phyloP scores from a whole-genome alignment of 2,888 invertebrate genomes.

The Stramonita haemastoma region DNA sequence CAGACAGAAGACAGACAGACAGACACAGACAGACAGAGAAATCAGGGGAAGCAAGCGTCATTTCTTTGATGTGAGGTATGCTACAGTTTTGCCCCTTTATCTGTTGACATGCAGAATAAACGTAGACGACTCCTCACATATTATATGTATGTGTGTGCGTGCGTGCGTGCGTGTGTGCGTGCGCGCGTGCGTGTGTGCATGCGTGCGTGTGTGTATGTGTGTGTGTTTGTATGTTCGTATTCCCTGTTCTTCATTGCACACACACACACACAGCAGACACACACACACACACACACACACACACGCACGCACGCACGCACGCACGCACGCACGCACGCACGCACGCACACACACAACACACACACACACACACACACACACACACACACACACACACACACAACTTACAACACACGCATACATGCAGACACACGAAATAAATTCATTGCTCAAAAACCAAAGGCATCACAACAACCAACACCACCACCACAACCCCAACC shows the following conservation, averaged over 20 bases:
- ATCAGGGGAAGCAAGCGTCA: too few species aligned
- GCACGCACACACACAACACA: conserved; percentile 10
- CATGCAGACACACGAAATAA: background rate
- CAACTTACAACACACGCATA: background rate
- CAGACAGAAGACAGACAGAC: too few species aligned
- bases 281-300: background rate
- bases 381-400: too few species aligned
- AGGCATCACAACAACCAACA: too few species aligned
- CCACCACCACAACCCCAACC: too few species aligned
- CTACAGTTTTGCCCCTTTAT: background rate
- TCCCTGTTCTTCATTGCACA: background rate
- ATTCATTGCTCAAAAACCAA: too few species aligned
- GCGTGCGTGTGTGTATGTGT: background rate
- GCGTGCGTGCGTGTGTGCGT: background rate
- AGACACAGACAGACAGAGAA: too few species aligned
- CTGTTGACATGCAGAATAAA: conserved; percentile 86
- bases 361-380: too few species aligned
- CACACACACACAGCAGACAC: background rate
- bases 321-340: background rate
- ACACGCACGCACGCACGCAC: background rate
- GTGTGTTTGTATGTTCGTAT: background rate
- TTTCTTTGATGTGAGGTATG: background rate
- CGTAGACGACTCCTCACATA: conserved; percentile 82
- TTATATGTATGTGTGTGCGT: background rate
- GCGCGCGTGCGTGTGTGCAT: background rate